Conservation (phyloP, 2,113 vertebrate genomes). For the Condylura cristata region DNA sequence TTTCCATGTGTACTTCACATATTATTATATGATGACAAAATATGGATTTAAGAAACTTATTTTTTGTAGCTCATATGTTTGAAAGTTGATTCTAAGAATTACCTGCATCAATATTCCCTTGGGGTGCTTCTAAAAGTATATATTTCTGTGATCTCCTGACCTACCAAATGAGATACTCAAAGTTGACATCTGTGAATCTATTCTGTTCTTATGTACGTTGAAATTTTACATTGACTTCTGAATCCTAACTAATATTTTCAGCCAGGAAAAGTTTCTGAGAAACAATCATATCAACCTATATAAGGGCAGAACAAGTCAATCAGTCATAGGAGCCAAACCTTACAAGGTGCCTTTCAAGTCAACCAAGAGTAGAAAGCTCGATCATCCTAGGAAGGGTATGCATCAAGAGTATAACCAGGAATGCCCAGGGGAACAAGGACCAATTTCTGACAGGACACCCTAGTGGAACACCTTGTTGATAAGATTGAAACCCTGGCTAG, state of each 20-base stretch:
- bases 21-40: not conserved
- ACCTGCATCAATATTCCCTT: not conserved
- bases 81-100: not conserved
- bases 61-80: conserved; percentile 15
- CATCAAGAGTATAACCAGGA: no score
- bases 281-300: not conserved
- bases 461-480: no score
- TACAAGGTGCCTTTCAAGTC: no score
- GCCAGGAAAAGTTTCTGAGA: not conserved
- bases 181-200: not conserved
- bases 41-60: not conserved
- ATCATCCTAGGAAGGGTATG: no score
- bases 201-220: not conserved
- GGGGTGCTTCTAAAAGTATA: not conserved
- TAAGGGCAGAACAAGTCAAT: no score
- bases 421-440: no score
- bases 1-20: not conserved
- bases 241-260: not conserved
- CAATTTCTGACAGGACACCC: no score
- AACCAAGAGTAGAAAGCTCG: no score
- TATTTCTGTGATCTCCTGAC: not conserved
- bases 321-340: no score
- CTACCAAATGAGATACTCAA: not conserved
- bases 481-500: no score
- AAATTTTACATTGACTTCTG: conserved; percentile 1